Evolutionary conservation across 2,888 invertebrate genomes (phyloP).

Genomic region (Xylota segnis): DNA sequence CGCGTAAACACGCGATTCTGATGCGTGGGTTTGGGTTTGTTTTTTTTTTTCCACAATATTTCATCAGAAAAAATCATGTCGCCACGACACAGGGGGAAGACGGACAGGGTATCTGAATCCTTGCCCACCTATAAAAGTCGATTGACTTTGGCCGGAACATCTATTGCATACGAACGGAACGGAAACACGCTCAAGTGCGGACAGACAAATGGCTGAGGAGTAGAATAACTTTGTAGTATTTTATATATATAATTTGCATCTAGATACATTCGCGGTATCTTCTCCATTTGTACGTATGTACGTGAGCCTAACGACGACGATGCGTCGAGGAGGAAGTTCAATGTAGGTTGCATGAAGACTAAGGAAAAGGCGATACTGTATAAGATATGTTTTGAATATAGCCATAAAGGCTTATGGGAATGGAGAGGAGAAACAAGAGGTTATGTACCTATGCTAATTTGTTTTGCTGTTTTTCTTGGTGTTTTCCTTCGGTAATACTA

Average conservation of each 20-base stretch:
- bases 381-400: slow-evolving; percentile 14
- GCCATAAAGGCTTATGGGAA: slow-evolving; percentile 6
- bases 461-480: slow-evolving; percentile 9
- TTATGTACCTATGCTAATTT: slow-evolving; percentile 27
- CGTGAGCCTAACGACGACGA: slow-evolving; percentile 49
- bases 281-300: slow-evolving; percentile 26
- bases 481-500: slow-evolving; percentile 9
- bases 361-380: neutral
- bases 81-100: slow-evolving; percentile 28
- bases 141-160: slow-evolving; percentile 39
- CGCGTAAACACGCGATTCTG: slow-evolving; percentile 45
- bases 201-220: slow-evolving; percentile 34
- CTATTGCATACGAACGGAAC: slow-evolving; percentile 33
- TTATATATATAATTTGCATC: slow-evolving; percentile 46
- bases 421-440: slow-evolving; percentile 17
- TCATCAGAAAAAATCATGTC: slow-evolving; percentile 34
- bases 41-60: slow-evolving; percentile 26
- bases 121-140: slow-evolving; percentile 42
- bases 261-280: slow-evolving; percentile 27
- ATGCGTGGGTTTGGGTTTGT: slow-evolving; percentile 55
- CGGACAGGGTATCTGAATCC: neutral
- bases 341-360: slow-evolving; percentile 65
- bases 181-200: slow-evolving; percentile 39
- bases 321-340: slow-evolving; percentile 57
- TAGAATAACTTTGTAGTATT: slow-evolving; percentile 18